phyloP scores from a whole-genome alignment of 2,888 invertebrate species.

The Lucinisca nassula region DNA sequence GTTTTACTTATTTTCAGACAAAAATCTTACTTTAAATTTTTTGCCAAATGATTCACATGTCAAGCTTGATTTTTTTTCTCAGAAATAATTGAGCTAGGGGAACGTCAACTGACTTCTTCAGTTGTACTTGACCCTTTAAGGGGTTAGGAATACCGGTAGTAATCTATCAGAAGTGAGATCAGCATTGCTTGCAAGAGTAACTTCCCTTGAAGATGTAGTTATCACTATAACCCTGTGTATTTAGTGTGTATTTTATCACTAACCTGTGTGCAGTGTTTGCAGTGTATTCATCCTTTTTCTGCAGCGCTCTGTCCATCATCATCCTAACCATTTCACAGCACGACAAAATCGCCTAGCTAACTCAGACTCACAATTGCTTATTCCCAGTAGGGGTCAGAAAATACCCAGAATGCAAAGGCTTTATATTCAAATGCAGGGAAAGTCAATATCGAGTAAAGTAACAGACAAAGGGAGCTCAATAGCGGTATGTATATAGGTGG shows the following conservation, averaged over 20 bases:
- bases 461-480: slow-evolving; percentile 62
- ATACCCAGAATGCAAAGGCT: slow-evolving; percentile 64
- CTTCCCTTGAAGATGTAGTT: no score
- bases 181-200: no score
- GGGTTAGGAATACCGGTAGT: no score
- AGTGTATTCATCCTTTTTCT: slow-evolving; percentile 50
- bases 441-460: slow-evolving; percentile 38
- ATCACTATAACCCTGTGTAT: no score
- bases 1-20: no score
- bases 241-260: background rate
- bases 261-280: slow-evolving; percentile 49
- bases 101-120: no score
- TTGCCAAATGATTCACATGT: no score
- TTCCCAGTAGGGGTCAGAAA: slow-evolving; percentile 24
- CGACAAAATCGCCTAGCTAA: slow-evolving; percentile 32
- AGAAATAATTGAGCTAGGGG: no score
- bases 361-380: background rate
- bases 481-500: slow-evolving; percentile 53
- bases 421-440: slow-evolving; percentile 70
- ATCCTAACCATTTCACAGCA: slow-evolving; percentile 49
- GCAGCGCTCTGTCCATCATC: slow-evolving; percentile 60
- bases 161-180: no score
- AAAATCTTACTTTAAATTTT: no score
- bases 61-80: no score
- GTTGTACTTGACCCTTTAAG: no score